Evolutionary conservation across 2,113 vertebrate genomes (phyloP).

Genomic region (Orycteropus afer): DNA sequence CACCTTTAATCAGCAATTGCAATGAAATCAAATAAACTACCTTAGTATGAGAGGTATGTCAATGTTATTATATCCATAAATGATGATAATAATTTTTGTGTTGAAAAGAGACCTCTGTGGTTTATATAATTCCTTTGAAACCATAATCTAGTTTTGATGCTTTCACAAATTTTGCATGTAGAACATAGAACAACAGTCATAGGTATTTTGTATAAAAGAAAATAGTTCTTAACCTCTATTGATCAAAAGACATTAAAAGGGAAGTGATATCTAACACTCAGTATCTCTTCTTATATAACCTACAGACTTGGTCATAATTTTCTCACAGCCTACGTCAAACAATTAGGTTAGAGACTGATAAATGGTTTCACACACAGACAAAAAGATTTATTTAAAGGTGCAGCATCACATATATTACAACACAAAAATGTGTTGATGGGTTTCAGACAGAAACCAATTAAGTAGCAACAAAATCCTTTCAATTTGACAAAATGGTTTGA

Average conservation of each 20-base stretch:
- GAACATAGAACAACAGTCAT: not conserved
- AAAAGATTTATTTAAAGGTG: not conserved
- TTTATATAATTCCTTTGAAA: conserved; percentile 1
- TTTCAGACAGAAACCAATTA: not conserved
- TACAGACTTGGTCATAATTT: not conserved
- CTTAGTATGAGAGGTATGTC: not conserved
- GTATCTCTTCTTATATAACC: not conserved
- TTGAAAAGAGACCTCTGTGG: not conserved
- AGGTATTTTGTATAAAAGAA: conserved; percentile 13
- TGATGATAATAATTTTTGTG: conserved; percentile 8
- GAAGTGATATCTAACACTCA: not conserved
- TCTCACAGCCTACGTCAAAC: not conserved
- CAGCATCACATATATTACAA: not conserved
- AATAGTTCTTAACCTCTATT: not conserved
- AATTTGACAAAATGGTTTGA: not conserved
- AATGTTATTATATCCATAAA: not conserved
- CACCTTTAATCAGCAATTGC: not conserved
- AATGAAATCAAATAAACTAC: not conserved
- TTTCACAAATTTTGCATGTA: not conserved
- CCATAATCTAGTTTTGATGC: not conserved
- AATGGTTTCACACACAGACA: not conserved
- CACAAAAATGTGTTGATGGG: not conserved
- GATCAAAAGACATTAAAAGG: not conserved
- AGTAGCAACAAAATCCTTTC: not conserved
- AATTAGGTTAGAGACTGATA: not conserved